Conservation (phyloP, 1,140 invertebrate species). For the Trachymyrmex septentrionalis region DNA sequence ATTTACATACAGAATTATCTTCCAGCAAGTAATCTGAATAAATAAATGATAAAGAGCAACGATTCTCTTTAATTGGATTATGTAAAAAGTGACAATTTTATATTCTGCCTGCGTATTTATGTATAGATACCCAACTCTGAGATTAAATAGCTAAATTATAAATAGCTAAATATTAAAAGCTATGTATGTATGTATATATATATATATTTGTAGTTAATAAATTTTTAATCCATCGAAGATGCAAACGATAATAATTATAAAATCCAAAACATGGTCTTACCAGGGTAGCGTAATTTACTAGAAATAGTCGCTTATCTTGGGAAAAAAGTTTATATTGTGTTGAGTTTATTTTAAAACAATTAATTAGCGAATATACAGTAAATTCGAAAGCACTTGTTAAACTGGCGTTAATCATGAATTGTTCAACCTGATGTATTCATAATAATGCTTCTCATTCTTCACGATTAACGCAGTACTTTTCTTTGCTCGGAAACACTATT, state of each 20-base stretch:
- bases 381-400: constrained; percentile 1
- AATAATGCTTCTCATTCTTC: constrained; percentile 18
- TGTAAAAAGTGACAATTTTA: constrained; percentile 7
- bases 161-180: background rate
- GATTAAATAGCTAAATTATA: constrained; percentile 20
- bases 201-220: background rate
- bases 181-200: background rate
- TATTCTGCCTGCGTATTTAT: background rate
- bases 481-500: background rate
- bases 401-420: background rate
- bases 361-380: constrained; percentile 2
- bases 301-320: constrained; percentile 49
- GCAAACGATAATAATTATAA: constrained; percentile 19
- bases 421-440: background rate
- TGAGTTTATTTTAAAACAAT: background rate
- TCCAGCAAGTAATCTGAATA: background rate
- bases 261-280: constrained; percentile 25
- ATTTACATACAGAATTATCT: background rate
- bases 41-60: constrained; percentile 18
- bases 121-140: constrained; percentile 16
- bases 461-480: constrained; percentile 2
- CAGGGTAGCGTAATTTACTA: constrained; percentile 43
- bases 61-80: background rate
- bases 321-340: background rate
- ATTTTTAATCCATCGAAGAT: constrained; percentile 14